phyloP scores from a whole-genome alignment of 1,140 invertebrate genomes.

The Pachypeltis micranthus region DNA sequence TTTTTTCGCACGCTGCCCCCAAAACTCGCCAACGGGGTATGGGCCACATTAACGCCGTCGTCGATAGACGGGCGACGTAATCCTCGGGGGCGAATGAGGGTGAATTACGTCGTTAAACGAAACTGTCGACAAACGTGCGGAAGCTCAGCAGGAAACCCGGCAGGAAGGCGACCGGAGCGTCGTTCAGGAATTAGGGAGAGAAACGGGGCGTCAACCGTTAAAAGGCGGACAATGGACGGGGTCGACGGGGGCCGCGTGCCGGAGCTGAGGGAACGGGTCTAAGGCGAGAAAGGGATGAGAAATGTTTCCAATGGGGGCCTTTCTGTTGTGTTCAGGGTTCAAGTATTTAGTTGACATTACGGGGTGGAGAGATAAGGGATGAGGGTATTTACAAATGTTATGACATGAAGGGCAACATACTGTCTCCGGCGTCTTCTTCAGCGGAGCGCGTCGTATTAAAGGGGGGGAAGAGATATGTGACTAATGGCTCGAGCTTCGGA shows the following conservation, averaged over 20 bases:
- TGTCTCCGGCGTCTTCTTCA: neutral
- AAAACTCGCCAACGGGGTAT: too few species aligned
- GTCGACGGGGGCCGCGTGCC: neutral
- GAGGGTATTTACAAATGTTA: slow-evolving; percentile 12
- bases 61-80: too few species aligned
- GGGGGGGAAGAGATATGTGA: too few species aligned
- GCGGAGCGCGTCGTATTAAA: neutral
- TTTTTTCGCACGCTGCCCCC: too few species aligned
- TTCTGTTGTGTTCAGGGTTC: too few species aligned
- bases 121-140: neutral
- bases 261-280: neutral
- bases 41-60: too few species aligned
- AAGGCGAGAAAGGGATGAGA: neutral
- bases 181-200: neutral
- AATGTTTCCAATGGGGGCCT: neutral
- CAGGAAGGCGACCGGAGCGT: neutral
- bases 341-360: neutral
- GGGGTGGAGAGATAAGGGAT: slow-evolving; percentile 3
- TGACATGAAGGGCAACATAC: slow-evolving; percentile 4
- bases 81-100: neutral
- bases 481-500: too few species aligned
- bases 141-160: neutral
- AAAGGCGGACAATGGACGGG: neutral
- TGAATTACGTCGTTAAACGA: neutral
- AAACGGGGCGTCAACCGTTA: neutral